Base-by-base conservation (phyloP, 1,140 invertebrate species). In the Dolichoris vasculosae region DNA sequence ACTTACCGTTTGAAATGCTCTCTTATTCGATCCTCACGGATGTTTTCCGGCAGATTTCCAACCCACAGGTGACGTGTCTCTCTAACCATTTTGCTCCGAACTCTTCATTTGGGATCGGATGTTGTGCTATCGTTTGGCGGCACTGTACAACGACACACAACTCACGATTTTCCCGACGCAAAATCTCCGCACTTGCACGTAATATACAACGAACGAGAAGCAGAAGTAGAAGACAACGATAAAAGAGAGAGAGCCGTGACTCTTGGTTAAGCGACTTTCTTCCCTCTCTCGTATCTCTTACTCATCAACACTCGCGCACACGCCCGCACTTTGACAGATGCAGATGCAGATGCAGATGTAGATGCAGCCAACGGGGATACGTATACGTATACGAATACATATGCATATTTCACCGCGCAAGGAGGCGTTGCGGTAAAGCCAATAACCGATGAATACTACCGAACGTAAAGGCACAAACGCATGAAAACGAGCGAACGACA, bases 11-110 rank as follows among this genome's bases (percentile, higher is more conserved):
- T 98, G 95, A 99, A 98, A 95, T 98, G 97, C 94, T 98, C 97
- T 95, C 97, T 95, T 95, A 98, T 97, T 93, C 97, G 96, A 94
- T 98, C 97, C 95, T 98, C 97, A 92, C 97, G 96, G 95, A 98
- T 97, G 95, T 98, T 98, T 96, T 99, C 98, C 96, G 98, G 98
- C 96, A 99, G 97, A 97, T 99, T 99, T 96, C 98, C 98, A 96
- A 99, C 98, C 97, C 98, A 98, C 95, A 99, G 97, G 96, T 99
- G 98, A 96, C 98, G 97, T 96, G 98, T 99, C 97, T 99, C 98
- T 97, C 98, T 98, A 97, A 99, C 98, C 98, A 99, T 99, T 96
- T 97, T 98, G 97, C 94, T 94, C 94, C 94, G 94, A 94, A 95
- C 94, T 95, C 95, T 95, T 95, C 95, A 95, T 95, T 94, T 94